Base-by-base conservation (phyloP, 2,888 invertebrate species). In the Leptinotarsa juncta region DNA sequence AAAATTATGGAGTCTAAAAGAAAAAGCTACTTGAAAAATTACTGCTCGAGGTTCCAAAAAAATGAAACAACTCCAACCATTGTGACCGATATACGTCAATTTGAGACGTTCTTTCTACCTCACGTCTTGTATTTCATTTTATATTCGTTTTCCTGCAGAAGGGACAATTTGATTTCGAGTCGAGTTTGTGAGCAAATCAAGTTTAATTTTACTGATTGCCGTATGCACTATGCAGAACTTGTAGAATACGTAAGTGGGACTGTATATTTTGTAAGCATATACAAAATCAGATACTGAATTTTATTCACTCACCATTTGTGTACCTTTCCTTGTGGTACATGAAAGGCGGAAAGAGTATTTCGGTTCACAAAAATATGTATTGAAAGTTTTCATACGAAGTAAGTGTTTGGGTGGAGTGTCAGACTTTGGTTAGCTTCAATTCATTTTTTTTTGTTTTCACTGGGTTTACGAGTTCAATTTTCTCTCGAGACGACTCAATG, bases 151-250 rank as follows among this genome's bases (percentile, higher is more conserved):
- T 76, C 77, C 76, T 79, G 67, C 68, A 80, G 78, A 72, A 81
- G 77, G 80, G 79, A 80, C 81, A 81, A 80, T 80, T 80, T 78
- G 80, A 82, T 81, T 82, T 79, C 74, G 75, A 77, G 76, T 77
- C 69, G 81, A 79, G 78, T 78, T 80, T 78, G 79, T 74, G 76
- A 77, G 78, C 80, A 81, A 82, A 81, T 81, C 80, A 81, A 81
- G 78, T 80, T 81, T 82, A 82, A 82, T 81, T 82, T 78, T 77
- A 65, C 79, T 81, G 81, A 81, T 82, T 82, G 81, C 79, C 75
- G 78, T 80, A 81, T 81, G 80, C 81, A 81, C 79, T 81, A 81
- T 78, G 79, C 79, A 79, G 80, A 82, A 79, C 79, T 79, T 79
- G 74, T 70, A 81, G 81, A 82, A 82, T 82, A 80, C 81, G 78